phyloP scores from a whole-genome alignment of 2,113 vertebrate species.

The Gallinago media region DNA sequence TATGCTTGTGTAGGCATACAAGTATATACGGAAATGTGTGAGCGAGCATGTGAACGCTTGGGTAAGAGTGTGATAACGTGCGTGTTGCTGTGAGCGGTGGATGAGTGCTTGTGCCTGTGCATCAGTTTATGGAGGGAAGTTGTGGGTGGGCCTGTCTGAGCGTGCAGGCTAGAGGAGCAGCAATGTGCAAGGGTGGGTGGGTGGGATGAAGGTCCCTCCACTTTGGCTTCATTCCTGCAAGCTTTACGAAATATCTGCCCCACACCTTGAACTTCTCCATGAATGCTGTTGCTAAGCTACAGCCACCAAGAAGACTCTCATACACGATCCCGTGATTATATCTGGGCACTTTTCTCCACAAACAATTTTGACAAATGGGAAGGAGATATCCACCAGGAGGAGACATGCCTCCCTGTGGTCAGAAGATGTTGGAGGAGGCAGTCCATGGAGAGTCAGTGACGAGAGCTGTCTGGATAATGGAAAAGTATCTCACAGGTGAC shows the following conservation, averaged over 20 bases:
- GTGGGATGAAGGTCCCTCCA: background rate
- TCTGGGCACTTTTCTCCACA: background rate
- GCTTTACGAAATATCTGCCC: background rate
- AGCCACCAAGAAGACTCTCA: background rate
- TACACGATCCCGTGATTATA: background rate
- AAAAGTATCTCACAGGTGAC: background rate
- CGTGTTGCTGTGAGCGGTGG: background rate
- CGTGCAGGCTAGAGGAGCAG: background rate
- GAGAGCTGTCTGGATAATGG: background rate
- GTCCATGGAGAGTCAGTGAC: background rate
- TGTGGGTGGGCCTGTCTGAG: background rate
- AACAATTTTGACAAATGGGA: background rate
- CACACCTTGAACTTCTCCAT: conserved; percentile 52
- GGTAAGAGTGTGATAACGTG: background rate
- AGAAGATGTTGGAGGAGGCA: background rate
- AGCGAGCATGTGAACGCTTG: rapidly evolving
- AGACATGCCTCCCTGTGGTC: background rate
- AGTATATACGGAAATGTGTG: background rate
- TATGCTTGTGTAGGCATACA: background rate
- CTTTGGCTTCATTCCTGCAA: background rate
- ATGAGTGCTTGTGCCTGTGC: background rate
- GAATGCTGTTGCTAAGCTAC: conserved; percentile 61
- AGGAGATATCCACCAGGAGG: background rate
- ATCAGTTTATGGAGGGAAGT: background rate
- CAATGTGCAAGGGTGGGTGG: background rate